Evolutionary conservation across 2,888 invertebrate species (phyloP), one percentile per base, ranked within the genome.

Genomic region (Cordylochernes scorpioides): DNA sequence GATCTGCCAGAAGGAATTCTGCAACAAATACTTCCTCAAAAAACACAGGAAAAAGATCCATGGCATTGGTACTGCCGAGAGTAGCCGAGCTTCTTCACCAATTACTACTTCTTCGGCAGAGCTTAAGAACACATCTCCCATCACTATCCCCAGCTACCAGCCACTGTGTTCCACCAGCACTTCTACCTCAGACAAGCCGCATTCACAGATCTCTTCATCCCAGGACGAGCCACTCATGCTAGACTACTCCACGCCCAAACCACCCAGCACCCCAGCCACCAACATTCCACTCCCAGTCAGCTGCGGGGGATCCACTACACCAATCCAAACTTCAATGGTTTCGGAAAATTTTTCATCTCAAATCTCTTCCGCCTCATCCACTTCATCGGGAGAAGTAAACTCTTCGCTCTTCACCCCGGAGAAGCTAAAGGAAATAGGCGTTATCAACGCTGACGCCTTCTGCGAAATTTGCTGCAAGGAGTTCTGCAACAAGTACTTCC

Each of bases 401-500:
- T 29, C 33, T 29, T 34, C 34, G 30, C 32, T 38, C 25, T 66
- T 73, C 45, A 66, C 68, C 30, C 64, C 62, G 3, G 75, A 74
- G 32, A 68, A 69, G 29, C 56, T 75, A 18, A 63, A 71, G 15
- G 65, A 71, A 33, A 59, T 78, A 33, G 78, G 78, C 19, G 73
- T 78, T 17, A 63, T 56, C 38, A 55, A 57, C 42, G 51, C 46
- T 15, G 58, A 58, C 38, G 54, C 56, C 24, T 57, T 52, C 43
- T 59, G 59, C 45, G 53, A 55, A 33, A 45, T 57, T 24, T 59
- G 59, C 47, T 52, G 54, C 43, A 49, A 55, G 39, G 58, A 58
- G 44, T 60, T 60, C 44, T 57, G 57, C 43, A 56, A 58, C 40
- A 55, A 54, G 40, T 55, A 58, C 43, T 57, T 56, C 41, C 45